phyloP scores from a whole-genome alignment of 2,888 invertebrate genomes.

The Scaptomyza tumidula region DNA sequence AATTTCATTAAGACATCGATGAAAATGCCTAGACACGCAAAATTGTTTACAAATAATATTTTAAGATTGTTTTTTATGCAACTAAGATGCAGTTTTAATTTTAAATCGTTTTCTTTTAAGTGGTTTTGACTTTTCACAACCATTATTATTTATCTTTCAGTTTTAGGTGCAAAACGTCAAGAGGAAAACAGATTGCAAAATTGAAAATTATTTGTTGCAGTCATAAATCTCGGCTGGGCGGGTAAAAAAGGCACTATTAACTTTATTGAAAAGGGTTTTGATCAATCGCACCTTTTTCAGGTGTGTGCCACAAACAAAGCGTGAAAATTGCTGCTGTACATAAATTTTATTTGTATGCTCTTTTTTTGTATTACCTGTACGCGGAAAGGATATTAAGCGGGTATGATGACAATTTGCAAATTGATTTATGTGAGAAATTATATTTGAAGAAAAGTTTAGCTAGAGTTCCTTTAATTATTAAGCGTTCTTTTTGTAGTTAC shows the following conservation, averaged over 20 bases:
- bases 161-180: slow-evolving; percentile 16
- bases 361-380: slow-evolving; percentile 10
- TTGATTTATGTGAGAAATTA: no score
- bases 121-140: slow-evolving; percentile 22
- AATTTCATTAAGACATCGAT: slow-evolving; percentile 56
- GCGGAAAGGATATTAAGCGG: background rate
- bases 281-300: slow-evolving; percentile 33
- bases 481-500: no score
- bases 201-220: slow-evolving; percentile 49
- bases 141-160: slow-evolving; percentile 45
- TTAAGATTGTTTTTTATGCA: slow-evolving; percentile 17
- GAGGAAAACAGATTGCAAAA: slow-evolving; percentile 14
- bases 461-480: background rate
- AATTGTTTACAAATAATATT: slow-evolving; percentile 17
- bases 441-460: no score
- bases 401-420: background rate
- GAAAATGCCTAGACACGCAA: slow-evolving; percentile 49
- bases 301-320: slow-evolving; percentile 34
- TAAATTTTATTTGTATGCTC: slow-evolving; percentile 50
- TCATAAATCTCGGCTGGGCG: slow-evolving; percentile 61
- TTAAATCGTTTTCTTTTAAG: slow-evolving; percentile 20
- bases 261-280: slow-evolving; percentile 73
- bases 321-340: slow-evolving; percentile 44
- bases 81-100: slow-evolving; percentile 12
- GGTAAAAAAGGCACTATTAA: slow-evolving; percentile 51